Evolutionary conservation across 2,888 invertebrate genomes (phyloP).

Genomic region (Apocheima hispidaria): DNA sequence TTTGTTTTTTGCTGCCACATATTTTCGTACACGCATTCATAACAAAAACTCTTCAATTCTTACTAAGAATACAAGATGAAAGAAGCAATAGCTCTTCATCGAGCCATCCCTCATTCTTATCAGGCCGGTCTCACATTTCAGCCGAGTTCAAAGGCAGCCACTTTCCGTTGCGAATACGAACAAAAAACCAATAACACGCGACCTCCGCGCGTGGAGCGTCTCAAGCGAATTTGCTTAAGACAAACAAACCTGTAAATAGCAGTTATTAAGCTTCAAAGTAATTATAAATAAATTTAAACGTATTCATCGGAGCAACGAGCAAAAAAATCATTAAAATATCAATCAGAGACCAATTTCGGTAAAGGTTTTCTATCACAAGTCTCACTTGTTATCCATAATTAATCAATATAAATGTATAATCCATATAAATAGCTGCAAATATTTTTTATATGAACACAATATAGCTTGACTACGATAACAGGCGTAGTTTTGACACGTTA

Average conservation of each 20-base stretch:
- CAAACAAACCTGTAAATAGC: conserved; percentile 2
- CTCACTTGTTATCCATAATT: too few relatives aligned
- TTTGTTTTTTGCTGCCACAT: too few relatives aligned
- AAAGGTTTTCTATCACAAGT: too few relatives aligned
- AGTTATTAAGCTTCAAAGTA: background rate
- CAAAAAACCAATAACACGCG: conserved; percentile 20
- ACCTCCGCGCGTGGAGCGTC: conserved; percentile 13
- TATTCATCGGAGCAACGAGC: too few relatives aligned
- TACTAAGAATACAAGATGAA: conserved; percentile 6
- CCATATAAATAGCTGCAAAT: too few relatives aligned
- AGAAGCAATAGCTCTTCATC: conserved; percentile 11
- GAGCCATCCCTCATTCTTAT: conserved; percentile 18
- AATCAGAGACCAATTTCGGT: too few relatives aligned
- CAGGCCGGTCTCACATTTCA: conserved; percentile 11
- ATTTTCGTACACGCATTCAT: background rate
- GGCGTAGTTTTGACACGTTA: too few relatives aligned
- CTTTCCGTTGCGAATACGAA: conserved; percentile 12
- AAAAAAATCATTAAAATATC: too few relatives aligned
- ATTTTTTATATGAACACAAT: too few relatives aligned
- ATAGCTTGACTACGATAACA: too few relatives aligned
- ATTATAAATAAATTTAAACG: too few relatives aligned
- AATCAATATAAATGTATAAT: too few relatives aligned
- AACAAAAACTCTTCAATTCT: conserved; percentile 1
- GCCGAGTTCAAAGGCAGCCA: conserved; percentile 18
- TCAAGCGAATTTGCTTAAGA: conserved; percentile 22